Evolutionary conservation across 2,797 vertebrate species (phyloP).

Genomic region (Sebastes iracundus): DNA sequence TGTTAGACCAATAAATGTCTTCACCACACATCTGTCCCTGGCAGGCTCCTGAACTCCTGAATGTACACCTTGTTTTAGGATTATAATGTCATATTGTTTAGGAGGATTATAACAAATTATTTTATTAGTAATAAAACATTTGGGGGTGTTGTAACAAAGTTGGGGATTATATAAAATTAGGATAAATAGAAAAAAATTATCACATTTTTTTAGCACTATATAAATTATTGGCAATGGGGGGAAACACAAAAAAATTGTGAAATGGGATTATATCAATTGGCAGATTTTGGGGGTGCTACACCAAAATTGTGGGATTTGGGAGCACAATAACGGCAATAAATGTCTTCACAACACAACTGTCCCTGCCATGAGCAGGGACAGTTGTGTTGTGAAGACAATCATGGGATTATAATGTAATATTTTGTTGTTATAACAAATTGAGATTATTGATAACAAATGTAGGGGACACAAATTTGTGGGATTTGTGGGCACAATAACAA

Average conservation of each 20-base stretch:
- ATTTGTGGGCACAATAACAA: no score
- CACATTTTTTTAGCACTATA: neutral
- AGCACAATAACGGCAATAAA: accelerated
- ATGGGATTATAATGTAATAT: no score
- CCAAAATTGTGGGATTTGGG: neutral
- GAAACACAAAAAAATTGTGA: no score
- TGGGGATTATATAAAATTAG: neutral
- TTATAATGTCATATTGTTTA: neutral
- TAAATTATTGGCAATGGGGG: accelerated
- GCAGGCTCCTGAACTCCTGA: slow-evolving; percentile 4
- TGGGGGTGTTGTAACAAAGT: neutral
- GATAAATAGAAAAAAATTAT: neutral
- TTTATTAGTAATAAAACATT: neutral
- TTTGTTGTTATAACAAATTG: no score
- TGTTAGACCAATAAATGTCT: slow-evolving; percentile 67
- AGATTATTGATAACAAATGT: no score
- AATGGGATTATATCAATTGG: neutral
- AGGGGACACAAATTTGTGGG: accelerated
- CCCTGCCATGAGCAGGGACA: neutral
- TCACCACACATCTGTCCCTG: slow-evolving; percentile 44
- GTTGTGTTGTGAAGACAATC: no score
- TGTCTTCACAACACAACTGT: neutral
- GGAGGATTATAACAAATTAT: neutral
- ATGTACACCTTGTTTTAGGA: neutral
- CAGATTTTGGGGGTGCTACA: neutral